A percentile compares a stretch with the other conserved stretches of the same genome.
Evolutionary conservation across 2,888 invertebrate species (phyloP).

Genomic region (Ectemnius cavifrons): DNA sequence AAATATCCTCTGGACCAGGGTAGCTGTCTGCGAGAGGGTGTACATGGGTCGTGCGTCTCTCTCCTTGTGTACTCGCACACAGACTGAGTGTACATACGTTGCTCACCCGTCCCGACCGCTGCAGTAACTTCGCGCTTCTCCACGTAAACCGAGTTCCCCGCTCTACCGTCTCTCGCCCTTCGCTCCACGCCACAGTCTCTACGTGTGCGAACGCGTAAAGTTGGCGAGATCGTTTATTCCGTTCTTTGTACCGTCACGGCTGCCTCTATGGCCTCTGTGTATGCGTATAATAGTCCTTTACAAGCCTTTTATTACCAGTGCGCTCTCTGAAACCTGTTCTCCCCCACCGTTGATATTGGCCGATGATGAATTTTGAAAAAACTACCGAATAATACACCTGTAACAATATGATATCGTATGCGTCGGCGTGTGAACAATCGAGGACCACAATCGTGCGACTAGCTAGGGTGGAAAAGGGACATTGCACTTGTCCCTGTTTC

Average conservation of each 20-base stretch:
- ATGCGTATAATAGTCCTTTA: conserved; percentile 46
- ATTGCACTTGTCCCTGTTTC: too few relatives aligned
- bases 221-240: conserved; percentile 58
- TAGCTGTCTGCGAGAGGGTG: conserved; percentile 60
- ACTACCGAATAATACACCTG: not conserved
- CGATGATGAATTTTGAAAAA: conserved; percentile 12
- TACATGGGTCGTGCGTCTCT: conserved; percentile 40
- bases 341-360: conserved; percentile 4
- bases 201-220: conserved; percentile 49
- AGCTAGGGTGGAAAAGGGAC: too few relatives aligned
- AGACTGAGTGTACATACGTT: conserved; percentile 40
- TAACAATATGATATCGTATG: not conserved
- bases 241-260: conserved; percentile 50
- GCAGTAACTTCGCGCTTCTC: conserved; percentile 52
- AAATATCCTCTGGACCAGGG: conserved; percentile 69
- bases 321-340: conserved; percentile 16
- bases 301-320: conserved; percentile 50
- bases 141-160: conserved; percentile 5
- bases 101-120: conserved; percentile 37
- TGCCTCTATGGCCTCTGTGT: conserved; percentile 39
- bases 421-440: too few relatives aligned
- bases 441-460: too few relatives aligned
- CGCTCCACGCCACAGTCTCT: conserved; percentile 9
- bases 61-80: conserved; percentile 11
- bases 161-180: not conserved